These are phyloP conservation scores for Tragulus kanchil DNA, from an alignment of 2,113 vertebrate genomes.

Conservation along the genomic window DNA sequence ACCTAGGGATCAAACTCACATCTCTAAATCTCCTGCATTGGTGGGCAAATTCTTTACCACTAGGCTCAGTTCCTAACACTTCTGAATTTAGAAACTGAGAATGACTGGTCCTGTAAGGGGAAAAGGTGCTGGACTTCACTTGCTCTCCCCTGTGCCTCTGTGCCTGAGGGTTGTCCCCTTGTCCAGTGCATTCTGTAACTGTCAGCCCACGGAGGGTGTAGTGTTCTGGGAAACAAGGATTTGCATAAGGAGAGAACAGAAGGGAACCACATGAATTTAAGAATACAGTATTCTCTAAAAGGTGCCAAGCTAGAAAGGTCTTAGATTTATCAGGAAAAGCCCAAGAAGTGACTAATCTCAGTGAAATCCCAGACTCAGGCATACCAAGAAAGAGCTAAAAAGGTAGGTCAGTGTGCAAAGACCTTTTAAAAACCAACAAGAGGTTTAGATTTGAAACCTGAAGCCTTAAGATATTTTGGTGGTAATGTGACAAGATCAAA, in stretches of 20 bases:
- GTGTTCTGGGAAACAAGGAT: neutral
- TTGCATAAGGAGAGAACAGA: neutral
- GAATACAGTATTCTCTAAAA: neutral
- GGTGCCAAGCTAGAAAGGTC: neutral
- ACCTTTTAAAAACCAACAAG: neutral
- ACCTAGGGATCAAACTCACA: too few species aligned
- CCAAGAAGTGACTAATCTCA: neutral
- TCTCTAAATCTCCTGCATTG: too few species aligned
- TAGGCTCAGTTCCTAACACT: neutral
- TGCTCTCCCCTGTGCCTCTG: neutral
- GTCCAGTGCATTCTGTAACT: neutral
- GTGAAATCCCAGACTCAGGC: neutral
- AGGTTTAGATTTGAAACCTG: neutral
- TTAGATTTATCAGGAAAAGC: neutral
- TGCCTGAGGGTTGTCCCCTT: neutral
- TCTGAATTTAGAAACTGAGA: constrained; percentile 4
- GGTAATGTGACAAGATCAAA: neutral
- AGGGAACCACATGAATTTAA: neutral
- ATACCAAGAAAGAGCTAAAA: neutral
- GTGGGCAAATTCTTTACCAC: too few species aligned
- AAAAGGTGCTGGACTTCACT: neutral
- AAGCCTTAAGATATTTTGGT: neutral
- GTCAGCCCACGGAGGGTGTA: neutral
- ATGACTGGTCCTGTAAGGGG: fast-evolving
- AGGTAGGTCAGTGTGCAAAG: neutral